Evolutionary conservation across 2,888 invertebrate genomes (phyloP).

Genomic region (Zhengitettix transpicula): DNA sequence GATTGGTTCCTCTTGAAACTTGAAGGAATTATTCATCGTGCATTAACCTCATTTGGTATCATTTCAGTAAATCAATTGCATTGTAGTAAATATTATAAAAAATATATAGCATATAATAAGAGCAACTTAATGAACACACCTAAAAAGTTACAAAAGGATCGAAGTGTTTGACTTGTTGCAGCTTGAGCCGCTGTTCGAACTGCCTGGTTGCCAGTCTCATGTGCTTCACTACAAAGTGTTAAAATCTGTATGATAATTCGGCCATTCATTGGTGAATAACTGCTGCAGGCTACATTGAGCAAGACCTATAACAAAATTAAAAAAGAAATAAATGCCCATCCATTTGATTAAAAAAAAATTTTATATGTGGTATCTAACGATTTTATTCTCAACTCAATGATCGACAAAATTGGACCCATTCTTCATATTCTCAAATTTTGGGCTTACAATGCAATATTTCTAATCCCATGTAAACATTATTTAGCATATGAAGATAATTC

Average conservation of each 20-base stretch:
- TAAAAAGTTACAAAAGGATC: slow-evolving; percentile 69
- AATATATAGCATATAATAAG: background rate
- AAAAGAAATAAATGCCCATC: background rate
- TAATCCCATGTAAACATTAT: no score
- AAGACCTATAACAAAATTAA: slow-evolving; percentile 37
- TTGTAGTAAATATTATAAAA: no score
- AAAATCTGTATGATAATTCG: slow-evolving; percentile 73
- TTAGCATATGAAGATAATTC: no score
- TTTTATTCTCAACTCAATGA: background rate
- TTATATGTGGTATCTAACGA: no score
- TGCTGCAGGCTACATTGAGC: slow-evolving; percentile 72
- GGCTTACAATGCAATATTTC: no score
- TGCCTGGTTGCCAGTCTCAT: slow-evolving; percentile 59
- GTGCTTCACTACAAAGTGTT: slow-evolving; percentile 69
- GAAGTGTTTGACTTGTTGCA: slow-evolving; percentile 74
- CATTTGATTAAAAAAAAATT: background rate
- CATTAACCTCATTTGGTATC: background rate
- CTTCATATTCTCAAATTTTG: no score
- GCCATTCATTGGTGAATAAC: slow-evolving; percentile 79
- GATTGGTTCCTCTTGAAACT: background rate
- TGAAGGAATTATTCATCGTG: background rate
- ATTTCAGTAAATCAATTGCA: no score
- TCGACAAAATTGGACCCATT: no score
- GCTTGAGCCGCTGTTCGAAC: slow-evolving; percentile 77
- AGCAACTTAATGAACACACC: slow-evolving; percentile 29